Percentiles rank a stretch among this genome's conserved stretches.
Evolutionary conservation across 2,113 vertebrate genomes (phyloP).

Genomic region (Cariama cristata): DNA sequence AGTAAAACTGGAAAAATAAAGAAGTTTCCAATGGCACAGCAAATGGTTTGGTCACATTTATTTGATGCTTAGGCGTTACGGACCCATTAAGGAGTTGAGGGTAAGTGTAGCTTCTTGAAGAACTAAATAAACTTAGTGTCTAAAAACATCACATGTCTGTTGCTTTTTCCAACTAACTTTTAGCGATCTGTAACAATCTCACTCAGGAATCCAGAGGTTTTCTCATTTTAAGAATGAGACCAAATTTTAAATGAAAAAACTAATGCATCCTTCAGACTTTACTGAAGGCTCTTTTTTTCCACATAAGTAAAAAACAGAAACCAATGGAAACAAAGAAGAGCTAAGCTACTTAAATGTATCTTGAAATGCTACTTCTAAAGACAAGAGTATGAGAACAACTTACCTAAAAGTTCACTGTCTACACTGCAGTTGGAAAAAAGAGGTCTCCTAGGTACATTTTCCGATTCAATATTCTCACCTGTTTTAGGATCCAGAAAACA

Average conservation of each 20-base stretch:
- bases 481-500: background rate
- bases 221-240: background rate
- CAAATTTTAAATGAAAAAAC: background rate
- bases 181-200: background rate
- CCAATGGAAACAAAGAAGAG: background rate
- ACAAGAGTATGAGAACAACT: background rate
- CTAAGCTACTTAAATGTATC: background rate
- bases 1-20: background rate
- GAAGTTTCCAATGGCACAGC: background rate
- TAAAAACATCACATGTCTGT: background rate
- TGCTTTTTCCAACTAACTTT: background rate
- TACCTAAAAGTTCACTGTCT: conserved; percentile 78
- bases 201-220: background rate
- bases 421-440: conserved; percentile 85
- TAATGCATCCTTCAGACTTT: background rate
- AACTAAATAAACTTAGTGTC: background rate
- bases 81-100: background rate
- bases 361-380: background rate
- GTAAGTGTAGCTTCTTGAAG: background rate
- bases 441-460: conserved; percentile 27
- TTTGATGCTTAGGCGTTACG: background rate
- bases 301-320: background rate
- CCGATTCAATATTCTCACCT: conserved; percentile 19
- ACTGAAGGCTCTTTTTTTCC: background rate
- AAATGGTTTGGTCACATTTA: background rate